Percentiles rank a stretch among this genome's conserved stretches.
These are phyloP conservation scores for Hydropsyche tenuis DNA, from an alignment of 1,140 invertebrate species.

Conservation along the genomic window DNA sequence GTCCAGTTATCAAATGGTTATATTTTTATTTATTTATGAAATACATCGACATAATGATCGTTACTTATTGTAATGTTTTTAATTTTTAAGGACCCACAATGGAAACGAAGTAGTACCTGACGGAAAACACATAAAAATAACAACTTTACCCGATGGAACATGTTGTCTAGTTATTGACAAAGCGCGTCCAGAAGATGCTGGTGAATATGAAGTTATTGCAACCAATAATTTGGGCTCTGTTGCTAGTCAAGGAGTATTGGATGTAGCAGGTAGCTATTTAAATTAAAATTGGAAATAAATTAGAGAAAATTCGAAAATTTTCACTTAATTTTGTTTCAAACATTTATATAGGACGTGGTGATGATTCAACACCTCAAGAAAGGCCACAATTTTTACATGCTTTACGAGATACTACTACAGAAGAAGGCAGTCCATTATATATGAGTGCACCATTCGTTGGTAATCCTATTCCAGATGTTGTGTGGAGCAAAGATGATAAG, in stretches of 20 bases:
- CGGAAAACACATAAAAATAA: conserved; percentile 70
- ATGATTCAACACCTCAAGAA: conserved; percentile 70
- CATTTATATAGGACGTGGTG: conserved; percentile 60
- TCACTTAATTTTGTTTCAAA: neutral
- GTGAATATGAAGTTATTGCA: conserved; percentile 78
- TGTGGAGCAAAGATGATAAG: conserved; percentile 82
- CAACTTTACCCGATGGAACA: conserved; percentile 72
- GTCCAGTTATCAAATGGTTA: conserved; percentile 77
- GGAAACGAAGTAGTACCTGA: conserved; percentile 79
- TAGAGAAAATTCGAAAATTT: neutral
- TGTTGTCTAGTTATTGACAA: conserved; percentile 72
- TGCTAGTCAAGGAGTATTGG: conserved; percentile 66
- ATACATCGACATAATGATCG: neutral
- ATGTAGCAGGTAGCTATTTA: conserved; percentile 61
- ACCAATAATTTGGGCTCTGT: conserved; percentile 77
- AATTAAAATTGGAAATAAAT: neutral
- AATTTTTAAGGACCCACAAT: conserved; percentile 67
- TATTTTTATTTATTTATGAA: neutral
- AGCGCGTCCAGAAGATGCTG: conserved; percentile 71
- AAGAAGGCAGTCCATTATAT: conserved; percentile 76
- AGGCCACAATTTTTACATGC: conserved; percentile 77
- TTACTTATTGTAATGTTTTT: neutral
- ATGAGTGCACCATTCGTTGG: conserved; percentile 76
- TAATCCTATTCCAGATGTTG: conserved; percentile 86
- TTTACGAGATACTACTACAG: conserved; percentile 74